A percentile compares a stretch with the other conserved stretches of the same genome.
phyloP scores from a whole-genome alignment of 2,888 invertebrate genomes.

The Entomobrya proxima region DNA sequence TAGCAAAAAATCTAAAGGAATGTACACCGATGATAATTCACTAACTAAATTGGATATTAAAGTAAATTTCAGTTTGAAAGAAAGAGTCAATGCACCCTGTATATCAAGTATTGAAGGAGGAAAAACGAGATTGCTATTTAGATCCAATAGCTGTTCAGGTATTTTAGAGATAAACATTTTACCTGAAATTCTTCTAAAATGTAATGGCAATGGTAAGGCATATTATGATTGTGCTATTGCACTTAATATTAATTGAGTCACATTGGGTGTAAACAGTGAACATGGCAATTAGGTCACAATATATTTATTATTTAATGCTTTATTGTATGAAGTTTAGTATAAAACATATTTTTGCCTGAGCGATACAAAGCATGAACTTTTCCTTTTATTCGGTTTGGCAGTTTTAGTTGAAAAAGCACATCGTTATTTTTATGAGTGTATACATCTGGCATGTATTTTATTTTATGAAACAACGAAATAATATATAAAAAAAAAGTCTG shows the following conservation, averaged over 20 bases:
- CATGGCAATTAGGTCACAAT: not conserved
- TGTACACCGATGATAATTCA: not conserved
- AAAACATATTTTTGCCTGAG: conserved; percentile 8
- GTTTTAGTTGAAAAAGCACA: conserved; percentile 6
- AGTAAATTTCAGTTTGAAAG: no score
- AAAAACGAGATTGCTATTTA: no score
- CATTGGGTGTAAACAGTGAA: conserved; percentile 10
- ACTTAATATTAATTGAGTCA: not conserved
- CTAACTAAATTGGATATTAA: no score
- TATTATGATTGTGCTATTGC: not conserved
- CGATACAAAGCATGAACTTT: conserved; percentile 20
- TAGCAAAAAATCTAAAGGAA: not conserved
- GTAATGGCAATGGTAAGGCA: no score
- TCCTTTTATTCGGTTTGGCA: conserved; percentile 24
- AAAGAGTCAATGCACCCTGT: no score
- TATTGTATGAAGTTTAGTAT: not conserved
- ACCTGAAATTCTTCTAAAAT: no score
- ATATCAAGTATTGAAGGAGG: no score
- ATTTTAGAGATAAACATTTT: no score
- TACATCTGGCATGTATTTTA: not conserved
- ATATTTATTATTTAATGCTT: not conserved
- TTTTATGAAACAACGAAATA: no score
- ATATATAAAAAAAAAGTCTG: no score
- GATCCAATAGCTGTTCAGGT: no score
- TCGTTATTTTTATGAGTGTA: not conserved